Conservation (phyloP, 2,888 invertebrate genomes). For the Melikaiella ostensackeni region DNA sequence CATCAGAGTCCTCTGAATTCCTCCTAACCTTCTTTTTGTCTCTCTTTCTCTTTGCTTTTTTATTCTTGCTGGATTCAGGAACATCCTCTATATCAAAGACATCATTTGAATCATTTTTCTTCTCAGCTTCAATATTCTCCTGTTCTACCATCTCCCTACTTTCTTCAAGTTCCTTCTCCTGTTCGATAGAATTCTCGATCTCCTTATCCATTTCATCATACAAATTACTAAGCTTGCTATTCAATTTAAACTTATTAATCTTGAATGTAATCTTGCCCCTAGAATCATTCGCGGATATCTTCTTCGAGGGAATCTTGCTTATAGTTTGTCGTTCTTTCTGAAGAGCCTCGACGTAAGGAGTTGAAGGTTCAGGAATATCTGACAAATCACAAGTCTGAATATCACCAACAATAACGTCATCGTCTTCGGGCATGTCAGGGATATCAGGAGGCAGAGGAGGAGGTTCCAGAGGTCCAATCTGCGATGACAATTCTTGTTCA, state of each 20-base stretch:
- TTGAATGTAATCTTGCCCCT: conserved; percentile 75
- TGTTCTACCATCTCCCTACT: conserved; percentile 55
- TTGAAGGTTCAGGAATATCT: conserved; percentile 71
- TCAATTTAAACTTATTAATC: conserved; percentile 69
- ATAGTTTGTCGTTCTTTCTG: conserved; percentile 71
- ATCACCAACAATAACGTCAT: conserved; percentile 70
- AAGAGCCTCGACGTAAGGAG: conserved; percentile 72
- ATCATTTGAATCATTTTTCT: conserved; percentile 48
- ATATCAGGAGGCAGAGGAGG: conserved; percentile 55
- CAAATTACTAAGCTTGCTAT: conserved; percentile 69
- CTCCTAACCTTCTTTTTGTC: neutral
- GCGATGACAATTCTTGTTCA: conserved; percentile 74
- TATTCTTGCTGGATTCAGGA: conserved; percentile 32
- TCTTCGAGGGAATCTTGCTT: conserved; percentile 71
- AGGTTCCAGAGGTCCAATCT: conserved; percentile 68
- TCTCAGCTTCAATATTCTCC: conserved; percentile 41
- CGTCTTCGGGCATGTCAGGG: conserved; percentile 61
- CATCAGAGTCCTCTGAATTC: neutral
- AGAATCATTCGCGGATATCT: conserved; percentile 67
- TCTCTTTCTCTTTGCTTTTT: conserved; percentile 43
- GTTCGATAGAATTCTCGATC: conserved; percentile 61
- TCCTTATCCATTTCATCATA: conserved; percentile 70
- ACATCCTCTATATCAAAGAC: conserved; percentile 31
- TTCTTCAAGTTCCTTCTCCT: conserved; percentile 56
- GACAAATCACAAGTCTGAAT: conserved; percentile 69